A percentile compares a stretch with the other conserved stretches of the same genome.
Evolutionary conservation across 2,888 invertebrate species (phyloP).

Genomic region (Meliscaeva auricollis): DNA sequence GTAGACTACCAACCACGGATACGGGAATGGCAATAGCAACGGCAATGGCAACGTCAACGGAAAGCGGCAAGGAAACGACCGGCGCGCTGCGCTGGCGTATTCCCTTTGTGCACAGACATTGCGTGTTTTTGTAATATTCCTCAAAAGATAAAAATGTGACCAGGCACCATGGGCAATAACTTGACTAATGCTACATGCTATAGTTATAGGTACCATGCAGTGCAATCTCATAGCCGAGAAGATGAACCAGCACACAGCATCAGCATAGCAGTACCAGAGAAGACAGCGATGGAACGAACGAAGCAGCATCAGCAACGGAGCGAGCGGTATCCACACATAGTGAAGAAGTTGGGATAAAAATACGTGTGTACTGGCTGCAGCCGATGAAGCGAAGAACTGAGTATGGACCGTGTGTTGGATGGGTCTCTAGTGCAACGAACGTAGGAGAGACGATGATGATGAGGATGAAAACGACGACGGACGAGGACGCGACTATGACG

Average conservation of each 20-base stretch:
- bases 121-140: conserved; percentile 84
- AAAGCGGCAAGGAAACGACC: conserved; percentile 17
- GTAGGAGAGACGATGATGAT: conserved; percentile 24
- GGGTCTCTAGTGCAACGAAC: conserved; percentile 38
- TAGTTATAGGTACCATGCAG: conserved; percentile 71
- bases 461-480: conserved; percentile 9
- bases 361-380: conserved; percentile 49
- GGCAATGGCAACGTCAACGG: conserved; percentile 22
- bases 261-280: conserved; percentile 4
- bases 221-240: conserved; percentile 50
- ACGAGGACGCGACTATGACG: conserved; percentile 22
- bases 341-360: conserved; percentile 60
- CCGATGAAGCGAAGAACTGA: conserved; percentile 64
- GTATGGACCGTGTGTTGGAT: conserved; percentile 44
- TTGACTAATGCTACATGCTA: conserved; percentile 75
- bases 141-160: conserved; percentile 84
- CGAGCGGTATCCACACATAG: conserved; percentile 48
- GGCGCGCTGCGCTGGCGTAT: conserved; percentile 64
- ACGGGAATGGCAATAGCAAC: conserved; percentile 41
- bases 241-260: conserved; percentile 40
- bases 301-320: too few species aligned
- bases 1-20: conserved; percentile 35
- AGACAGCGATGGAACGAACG: background rate
- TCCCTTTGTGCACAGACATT: conserved; percentile 80
- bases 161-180: conserved; percentile 79